These are phyloP conservation scores for Acanthiza pusilla DNA, from an alignment of 2,797 vertebrate genomes.

Conservation along the genomic window DNA sequence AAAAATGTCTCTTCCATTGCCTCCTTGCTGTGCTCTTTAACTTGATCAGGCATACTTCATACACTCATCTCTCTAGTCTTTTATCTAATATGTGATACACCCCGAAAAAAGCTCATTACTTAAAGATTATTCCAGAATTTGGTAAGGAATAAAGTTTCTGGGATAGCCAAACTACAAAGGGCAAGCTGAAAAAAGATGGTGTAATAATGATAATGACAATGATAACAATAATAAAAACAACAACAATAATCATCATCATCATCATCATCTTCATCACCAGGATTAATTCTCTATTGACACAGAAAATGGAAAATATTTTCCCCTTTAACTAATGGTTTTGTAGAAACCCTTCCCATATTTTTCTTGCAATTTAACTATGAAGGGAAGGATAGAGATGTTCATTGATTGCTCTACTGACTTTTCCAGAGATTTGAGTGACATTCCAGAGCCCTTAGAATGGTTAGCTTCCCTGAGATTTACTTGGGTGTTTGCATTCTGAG, in stretches of 20 bases:
- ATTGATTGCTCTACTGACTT: neutral
- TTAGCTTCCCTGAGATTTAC: neutral
- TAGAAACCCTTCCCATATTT: neutral
- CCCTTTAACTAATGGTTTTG: neutral
- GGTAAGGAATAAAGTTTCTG: neutral
- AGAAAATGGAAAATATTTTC: neutral
- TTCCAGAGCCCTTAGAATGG: neutral
- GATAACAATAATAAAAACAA: accelerated
- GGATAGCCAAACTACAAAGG: neutral
- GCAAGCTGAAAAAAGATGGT: neutral
- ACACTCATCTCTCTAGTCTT: neutral
- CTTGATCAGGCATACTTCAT: neutral
- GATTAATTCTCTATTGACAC: neutral
- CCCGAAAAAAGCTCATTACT: neutral
- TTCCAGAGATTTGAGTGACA: neutral
- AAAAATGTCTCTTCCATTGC: neutral
- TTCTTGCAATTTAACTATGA: neutral
- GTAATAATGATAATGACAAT: neutral
- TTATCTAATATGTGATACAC: neutral
- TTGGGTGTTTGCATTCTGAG: neutral
- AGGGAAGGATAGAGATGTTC: neutral
- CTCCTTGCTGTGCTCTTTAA: neutral
- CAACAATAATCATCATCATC: no score
- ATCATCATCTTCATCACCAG: no score
- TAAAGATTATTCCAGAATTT: neutral